Evolutionary conservation across 2,113 vertebrate species (phyloP).

Genomic region (Falcunculus frontatus): DNA sequence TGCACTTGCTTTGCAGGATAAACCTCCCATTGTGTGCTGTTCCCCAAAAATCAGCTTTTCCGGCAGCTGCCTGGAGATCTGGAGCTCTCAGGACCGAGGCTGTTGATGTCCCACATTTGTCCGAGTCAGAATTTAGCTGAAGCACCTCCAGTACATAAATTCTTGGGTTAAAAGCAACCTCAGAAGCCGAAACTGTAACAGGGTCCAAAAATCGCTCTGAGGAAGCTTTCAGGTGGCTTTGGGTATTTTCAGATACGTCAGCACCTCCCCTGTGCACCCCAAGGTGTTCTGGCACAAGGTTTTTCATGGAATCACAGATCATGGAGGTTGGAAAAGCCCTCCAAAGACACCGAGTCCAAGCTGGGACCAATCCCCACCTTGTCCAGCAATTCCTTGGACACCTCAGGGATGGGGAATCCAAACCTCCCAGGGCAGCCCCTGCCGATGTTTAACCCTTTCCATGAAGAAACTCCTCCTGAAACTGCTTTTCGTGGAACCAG

Average conservation of each 20-base stretch:
- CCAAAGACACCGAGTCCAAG: neutral
- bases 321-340: neutral
- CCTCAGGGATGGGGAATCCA: neutral
- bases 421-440: neutral
- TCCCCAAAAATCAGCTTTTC: neutral
- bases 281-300: rapidly evolving
- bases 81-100: neutral
- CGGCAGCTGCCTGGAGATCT: neutral
- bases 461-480: neutral
- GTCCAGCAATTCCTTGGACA: neutral
- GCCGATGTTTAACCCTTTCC: neutral
- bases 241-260: neutral
- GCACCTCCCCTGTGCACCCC: neutral
- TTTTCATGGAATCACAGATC: neutral
- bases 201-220: neutral
- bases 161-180: neutral
- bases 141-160: neutral
- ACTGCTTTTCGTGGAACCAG: rapidly evolving
- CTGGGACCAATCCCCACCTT: neutral
- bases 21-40: neutral
- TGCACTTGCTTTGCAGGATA: neutral
- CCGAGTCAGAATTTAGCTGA: neutral
- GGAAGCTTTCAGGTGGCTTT: neutral
- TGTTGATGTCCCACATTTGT: neutral
- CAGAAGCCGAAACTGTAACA: neutral